These are phyloP conservation scores for Emmelina monodactyla DNA, from an alignment of 2,888 invertebrate species.

Conservation along the genomic window DNA sequence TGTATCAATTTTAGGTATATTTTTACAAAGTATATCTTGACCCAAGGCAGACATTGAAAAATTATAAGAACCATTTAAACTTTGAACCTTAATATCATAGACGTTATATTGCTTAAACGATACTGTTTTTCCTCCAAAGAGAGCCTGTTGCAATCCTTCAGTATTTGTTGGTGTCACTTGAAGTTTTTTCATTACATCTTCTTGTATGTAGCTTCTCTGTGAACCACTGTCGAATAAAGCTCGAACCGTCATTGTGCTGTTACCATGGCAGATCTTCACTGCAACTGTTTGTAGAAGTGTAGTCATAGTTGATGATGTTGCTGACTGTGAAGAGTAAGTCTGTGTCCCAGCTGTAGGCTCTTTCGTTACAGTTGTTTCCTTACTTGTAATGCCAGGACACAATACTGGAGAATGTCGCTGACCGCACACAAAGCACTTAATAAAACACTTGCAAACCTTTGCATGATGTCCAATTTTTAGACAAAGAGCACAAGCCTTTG, in stretches of 20 bases:
- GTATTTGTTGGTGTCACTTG: neutral
- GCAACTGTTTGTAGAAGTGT: conserved; percentile 7
- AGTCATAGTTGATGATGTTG: no score
- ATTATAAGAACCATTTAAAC: neutral
- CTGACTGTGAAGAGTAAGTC: no score
- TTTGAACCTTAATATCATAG: conserved; percentile 2
- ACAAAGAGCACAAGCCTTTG: conserved; percentile 5
- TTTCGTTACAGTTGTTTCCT: no score
- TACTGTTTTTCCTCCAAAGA: conserved; percentile 9
- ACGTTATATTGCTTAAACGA: no score
- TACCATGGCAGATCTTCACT: neutral
- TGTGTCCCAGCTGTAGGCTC: no score
- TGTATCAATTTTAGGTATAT: conserved; percentile 3
- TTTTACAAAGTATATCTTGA: conserved; percentile 1
- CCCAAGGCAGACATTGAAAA: neutral
- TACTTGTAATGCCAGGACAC: no score
- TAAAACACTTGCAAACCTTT: conserved; percentile 2
- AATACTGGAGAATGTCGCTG: conserved; percentile 1
- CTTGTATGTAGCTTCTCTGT: conserved; percentile 6
- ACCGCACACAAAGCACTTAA: conserved; percentile 4
- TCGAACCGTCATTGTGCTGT: neutral
- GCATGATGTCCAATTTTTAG: conserved; percentile 2
- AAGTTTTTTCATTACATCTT: conserved; percentile 2
- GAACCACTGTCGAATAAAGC: conserved; percentile 7
- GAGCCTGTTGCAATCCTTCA: conserved; percentile 3